Base-by-base conservation (phyloP, 2,888 invertebrate species). In the Timema podura region DNA sequence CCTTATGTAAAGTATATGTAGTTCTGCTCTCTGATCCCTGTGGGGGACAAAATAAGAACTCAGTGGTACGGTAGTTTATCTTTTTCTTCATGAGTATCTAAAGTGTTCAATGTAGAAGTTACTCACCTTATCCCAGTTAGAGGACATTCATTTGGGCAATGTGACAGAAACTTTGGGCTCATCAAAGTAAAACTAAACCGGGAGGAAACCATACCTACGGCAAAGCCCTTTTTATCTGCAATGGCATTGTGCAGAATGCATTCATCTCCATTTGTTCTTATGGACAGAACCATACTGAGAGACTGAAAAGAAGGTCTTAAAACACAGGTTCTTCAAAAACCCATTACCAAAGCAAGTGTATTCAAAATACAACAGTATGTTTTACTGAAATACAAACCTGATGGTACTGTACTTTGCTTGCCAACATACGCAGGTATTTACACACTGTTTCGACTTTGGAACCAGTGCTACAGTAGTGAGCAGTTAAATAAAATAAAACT, bases 391-490 rank as follows among this genome's bases (percentile, higher is more conserved):
- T 57, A 57, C 13, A 30, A 30, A 30, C 30, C 3, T 2, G 30
- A 30, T 30, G 30, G 30, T 30, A 30, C 30, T 30, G 30, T 30
- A 30, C 30, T 30, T 30, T 3, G 30, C 30, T 57, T 30, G 9
- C 13, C n/a, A 57, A 57, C 57, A 57, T 10, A 57, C 6, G 57
- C 13, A 57, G 9, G 57, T n/a, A 57, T 3, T 57, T 57, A n/a
- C 57, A 57, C 57, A n/a, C 57, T n/a, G 6, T 57, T 57, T 57
- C 57, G 57, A 57, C 13, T 57, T 57, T 57, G 57, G 57, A 57
- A 57, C 30, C 8, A 57, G 57, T 30, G 57, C 57, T 57, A 57
- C 57, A 57, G 57, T 57, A 57, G 3, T 16, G 6, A 16, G 16
- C 54, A 54, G 57, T 57, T 57, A 57, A n/a, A 51, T 51, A 51